Conservation (phyloP, 2,888 invertebrate species). For the Falcaria lacertinaria region DNA sequence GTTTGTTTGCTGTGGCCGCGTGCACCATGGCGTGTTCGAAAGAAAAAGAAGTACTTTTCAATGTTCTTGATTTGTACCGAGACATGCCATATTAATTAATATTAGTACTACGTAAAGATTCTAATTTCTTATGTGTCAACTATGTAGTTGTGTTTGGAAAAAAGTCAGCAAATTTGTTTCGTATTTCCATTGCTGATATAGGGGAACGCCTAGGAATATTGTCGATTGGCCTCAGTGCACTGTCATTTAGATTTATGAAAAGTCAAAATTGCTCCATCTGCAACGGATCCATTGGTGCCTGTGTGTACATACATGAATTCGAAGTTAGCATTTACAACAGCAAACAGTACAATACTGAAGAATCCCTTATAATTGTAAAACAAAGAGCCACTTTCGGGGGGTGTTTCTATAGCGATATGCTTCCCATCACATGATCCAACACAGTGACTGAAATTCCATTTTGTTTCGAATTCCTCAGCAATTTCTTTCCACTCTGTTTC, state of each 20-base stretch:
- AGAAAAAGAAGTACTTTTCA: no score
- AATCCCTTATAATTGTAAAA: slow-evolving; percentile 12
- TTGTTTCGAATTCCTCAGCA: slow-evolving; percentile 19
- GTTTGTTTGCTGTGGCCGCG: no score
- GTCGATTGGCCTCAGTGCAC: background rate
- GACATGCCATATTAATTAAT: no score
- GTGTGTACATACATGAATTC: slow-evolving; percentile 22
- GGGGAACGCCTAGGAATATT: background rate
- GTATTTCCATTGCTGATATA: background rate
- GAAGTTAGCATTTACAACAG: slow-evolving; percentile 24
- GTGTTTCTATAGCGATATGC: slow-evolving; percentile 12
- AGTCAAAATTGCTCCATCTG: no score
- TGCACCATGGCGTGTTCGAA: no score
- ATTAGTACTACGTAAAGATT: no score
- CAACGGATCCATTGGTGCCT: slow-evolving; percentile 23
- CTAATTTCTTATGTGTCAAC: no score
- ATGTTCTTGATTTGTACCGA: no score
- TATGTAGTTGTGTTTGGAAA: background rate
- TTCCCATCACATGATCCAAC: slow-evolving; percentile 16
- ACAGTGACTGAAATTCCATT: slow-evolving; percentile 30
- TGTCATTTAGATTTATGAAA: background rate
- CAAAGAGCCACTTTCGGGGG: slow-evolving; percentile 7
- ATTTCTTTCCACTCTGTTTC: slow-evolving; percentile 21
- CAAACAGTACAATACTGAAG: slow-evolving; percentile 18
- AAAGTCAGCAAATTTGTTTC: background rate